These are phyloP conservation scores for Diachasma alloeum DNA, from an alignment of 1,140 invertebrate species.

Conservation along the genomic window DNA sequence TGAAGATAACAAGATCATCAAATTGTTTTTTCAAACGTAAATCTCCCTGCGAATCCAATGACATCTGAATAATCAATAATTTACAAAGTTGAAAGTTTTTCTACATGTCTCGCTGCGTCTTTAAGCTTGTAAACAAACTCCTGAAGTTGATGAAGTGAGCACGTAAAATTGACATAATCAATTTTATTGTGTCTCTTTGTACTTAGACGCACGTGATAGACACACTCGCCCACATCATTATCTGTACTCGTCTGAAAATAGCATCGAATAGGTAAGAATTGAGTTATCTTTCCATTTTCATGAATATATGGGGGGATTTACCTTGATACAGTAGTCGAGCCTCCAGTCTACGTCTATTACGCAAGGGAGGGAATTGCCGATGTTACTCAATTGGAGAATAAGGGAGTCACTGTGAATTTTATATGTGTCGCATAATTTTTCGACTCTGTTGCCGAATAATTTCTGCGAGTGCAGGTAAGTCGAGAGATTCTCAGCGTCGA, in stretches of 20 bases:
- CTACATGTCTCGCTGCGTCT: constrained; percentile 70
- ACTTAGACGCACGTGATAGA: constrained; percentile 61
- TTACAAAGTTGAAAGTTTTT: constrained; percentile 51
- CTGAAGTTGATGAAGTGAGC: constrained; percentile 71
- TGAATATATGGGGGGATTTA: constrained; percentile 38
- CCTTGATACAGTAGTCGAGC: constrained; percentile 69
- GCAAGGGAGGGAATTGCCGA: constrained; percentile 66
- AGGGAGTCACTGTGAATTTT: constrained; percentile 51
- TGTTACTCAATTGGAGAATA: constrained; percentile 57
- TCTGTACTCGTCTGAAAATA: constrained; percentile 56
- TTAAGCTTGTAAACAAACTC: constrained; percentile 74
- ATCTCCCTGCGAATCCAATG: no score
- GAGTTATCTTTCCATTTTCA: not conserved
- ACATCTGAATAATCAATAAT: no score
- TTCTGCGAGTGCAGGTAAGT: constrained; percentile 45
- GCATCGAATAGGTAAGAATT: not conserved
- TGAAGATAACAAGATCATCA: no score
- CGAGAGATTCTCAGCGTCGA: constrained; percentile 50
- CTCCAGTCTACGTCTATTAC: constrained; percentile 74
- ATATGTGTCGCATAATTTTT: constrained; percentile 56
- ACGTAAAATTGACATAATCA: constrained; percentile 68
- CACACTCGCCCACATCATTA: constrained; percentile 50
- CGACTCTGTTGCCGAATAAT: constrained; percentile 40
- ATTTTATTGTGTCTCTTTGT: constrained; percentile 59
- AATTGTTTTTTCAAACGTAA: no score